Evolutionary conservation across 1,140 invertebrate species (phyloP).

Genomic region (Drosophila sucinea): DNA sequence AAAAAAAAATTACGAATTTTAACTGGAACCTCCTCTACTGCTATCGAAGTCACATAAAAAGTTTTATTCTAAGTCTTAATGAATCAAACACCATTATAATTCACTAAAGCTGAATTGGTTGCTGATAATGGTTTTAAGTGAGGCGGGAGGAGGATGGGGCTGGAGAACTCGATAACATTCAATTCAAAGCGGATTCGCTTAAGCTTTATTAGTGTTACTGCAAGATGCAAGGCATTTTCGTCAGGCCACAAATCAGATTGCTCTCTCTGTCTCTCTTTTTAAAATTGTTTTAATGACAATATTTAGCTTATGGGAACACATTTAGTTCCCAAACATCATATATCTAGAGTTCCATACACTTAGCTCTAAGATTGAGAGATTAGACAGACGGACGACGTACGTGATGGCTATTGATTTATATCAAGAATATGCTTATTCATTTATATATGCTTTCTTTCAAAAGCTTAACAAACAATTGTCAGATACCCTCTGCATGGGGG

Average conservation of each 20-base stretch:
- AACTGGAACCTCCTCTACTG: background rate
- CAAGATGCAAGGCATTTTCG: background rate
- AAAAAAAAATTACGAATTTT: background rate
- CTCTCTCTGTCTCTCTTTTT: background rate
- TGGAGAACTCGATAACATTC: background rate
- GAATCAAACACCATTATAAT: background rate
- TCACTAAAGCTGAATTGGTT: background rate
- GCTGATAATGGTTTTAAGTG: background rate
- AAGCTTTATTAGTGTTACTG: background rate
- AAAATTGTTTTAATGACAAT: background rate
- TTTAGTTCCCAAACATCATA: background rate
- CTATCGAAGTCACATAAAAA: background rate
- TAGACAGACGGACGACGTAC: background rate
- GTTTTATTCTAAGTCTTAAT: background rate
- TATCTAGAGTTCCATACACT: background rate
- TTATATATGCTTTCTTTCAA: background rate
- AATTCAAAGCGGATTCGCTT: background rate
- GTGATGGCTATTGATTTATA: background rate
- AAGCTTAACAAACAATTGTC: conserved; percentile 8
- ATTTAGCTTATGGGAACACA: background rate
- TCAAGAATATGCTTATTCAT: background rate
- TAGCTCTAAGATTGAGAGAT: background rate
- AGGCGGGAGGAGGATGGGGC: background rate
- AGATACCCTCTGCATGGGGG: background rate
- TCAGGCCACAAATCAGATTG: no score